Percentiles rank a stretch among this genome's conserved stretches.
Evolutionary conservation across 2,113 vertebrate species (phyloP).

Genomic region (Vidua chalybeata): DNA sequence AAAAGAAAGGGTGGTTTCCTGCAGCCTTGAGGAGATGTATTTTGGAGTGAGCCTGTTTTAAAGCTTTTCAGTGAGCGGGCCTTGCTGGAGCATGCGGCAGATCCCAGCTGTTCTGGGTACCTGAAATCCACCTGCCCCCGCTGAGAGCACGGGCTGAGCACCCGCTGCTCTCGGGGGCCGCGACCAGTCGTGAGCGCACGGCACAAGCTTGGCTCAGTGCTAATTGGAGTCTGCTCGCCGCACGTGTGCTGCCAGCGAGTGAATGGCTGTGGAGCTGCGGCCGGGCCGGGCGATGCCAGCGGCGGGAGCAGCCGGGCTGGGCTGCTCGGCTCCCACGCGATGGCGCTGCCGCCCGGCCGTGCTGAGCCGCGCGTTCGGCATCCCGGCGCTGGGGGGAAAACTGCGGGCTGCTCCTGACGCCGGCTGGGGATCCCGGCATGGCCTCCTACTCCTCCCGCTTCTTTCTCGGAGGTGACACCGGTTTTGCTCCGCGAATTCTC

Average conservation of each 20-base stretch:
- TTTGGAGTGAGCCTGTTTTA: fast-evolving
- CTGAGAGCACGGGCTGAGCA: fast-evolving
- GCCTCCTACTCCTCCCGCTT: fast-evolving
- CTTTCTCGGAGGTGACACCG: fast-evolving
- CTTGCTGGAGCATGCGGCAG: not conserved
- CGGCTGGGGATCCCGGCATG: fast-evolving
- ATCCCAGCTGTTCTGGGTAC: fast-evolving
- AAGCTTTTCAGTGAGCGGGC: too few species aligned
- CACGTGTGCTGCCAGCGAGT: fast-evolving
- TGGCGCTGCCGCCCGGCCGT: slow-evolving; percentile 39
- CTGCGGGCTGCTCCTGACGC: fast-evolving
- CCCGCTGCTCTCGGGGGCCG: not conserved
- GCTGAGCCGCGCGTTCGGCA: fast-evolving
- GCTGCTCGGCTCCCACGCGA: not conserved
- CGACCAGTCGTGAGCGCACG: fast-evolving
- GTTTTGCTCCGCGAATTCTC: fast-evolving
- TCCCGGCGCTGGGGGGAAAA: fast-evolving
- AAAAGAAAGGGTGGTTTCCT: not conserved
- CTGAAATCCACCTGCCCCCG: fast-evolving
- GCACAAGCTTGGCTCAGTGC: fast-evolving
- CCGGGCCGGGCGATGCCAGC: too few species aligned
- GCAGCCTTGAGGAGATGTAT: not conserved
- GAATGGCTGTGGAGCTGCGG: too few species aligned
- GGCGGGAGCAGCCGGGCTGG: fast-evolving
- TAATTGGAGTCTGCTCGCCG: fast-evolving